Conservation (phyloP, 2,797 vertebrate genomes). For the Tragelaphus oryx region DNA sequence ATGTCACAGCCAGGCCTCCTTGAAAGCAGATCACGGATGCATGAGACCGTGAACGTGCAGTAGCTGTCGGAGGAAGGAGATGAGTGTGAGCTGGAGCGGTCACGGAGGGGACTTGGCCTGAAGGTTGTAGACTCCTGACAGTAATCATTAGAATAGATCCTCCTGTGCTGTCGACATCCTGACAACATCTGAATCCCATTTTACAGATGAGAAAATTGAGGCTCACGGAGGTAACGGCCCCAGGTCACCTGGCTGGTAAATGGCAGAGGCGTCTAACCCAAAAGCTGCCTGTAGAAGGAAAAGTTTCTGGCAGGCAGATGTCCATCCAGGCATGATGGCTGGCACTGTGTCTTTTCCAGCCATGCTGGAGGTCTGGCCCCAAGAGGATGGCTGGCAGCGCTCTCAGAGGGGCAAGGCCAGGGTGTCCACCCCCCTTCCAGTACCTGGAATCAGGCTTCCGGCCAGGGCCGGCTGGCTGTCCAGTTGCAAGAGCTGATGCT, state of each 20-base stretch:
- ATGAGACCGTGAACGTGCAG: neutral
- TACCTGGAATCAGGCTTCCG: neutral
- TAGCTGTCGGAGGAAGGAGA: neutral
- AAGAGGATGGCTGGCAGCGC: neutral
- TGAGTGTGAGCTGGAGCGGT: neutral
- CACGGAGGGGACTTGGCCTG: neutral
- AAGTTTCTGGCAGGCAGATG: neutral
- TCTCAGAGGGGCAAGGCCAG: neutral
- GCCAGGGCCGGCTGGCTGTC: neutral
- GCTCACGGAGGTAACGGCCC: neutral
- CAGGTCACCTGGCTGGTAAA: neutral
- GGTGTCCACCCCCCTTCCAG: neutral
- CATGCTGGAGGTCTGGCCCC: neutral
- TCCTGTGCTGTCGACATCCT: neutral
- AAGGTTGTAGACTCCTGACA: neutral
- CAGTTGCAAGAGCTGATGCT: neutral
- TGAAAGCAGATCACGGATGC: neutral
- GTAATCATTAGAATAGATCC: neutral
- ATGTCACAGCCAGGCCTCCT: neutral
- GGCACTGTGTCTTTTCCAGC: neutral
- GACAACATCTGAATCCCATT: neutral
- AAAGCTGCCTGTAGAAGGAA: conserved; percentile 24
- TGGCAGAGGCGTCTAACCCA: neutral
- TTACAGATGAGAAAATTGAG: neutral
- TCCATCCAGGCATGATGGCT: neutral